Percentiles rank a stretch among this genome's conserved stretches.
Conservation (phyloP, 2,797 vertebrate species). For the Tragelaphus eurycerus region DNA sequence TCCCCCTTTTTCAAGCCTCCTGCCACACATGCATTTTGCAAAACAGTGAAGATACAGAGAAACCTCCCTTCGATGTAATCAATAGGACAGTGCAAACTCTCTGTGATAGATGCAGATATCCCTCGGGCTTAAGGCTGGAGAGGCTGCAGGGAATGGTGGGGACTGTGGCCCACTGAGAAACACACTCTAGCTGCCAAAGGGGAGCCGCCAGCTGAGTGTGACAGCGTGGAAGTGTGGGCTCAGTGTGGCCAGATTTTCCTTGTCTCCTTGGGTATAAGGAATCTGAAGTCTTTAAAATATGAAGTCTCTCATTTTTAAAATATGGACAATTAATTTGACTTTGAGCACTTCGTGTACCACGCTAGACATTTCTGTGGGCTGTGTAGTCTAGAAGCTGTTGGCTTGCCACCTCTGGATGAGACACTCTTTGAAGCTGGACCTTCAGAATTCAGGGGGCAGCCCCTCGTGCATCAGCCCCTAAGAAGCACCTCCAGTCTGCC, state of each 20-base stretch:
- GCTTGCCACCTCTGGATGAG: not conserved
- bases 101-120: not conserved
- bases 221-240: not conserved
- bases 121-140: not conserved
- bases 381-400: not conserved
- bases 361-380: slow-evolving; percentile 26
- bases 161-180: not conserved
- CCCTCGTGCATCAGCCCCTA: not conserved
- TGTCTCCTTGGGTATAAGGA: not conserved
- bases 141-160: not conserved
- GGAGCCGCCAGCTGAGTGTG: not conserved
- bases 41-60: not conserved
- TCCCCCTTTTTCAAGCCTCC: not conserved
- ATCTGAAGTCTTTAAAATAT: not conserved
- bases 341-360: not conserved
- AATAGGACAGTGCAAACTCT: not conserved
- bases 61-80: not conserved
- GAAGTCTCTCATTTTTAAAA: not conserved
- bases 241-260: not conserved
- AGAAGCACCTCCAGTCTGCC: not conserved
- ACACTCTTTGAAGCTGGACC: not conserved
- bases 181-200: not conserved
- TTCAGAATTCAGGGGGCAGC: not conserved
- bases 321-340: not conserved
- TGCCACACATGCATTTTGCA: not conserved